phyloP scores from a whole-genome alignment of 2,888 invertebrate genomes.

The Macaria liturata region DNA sequence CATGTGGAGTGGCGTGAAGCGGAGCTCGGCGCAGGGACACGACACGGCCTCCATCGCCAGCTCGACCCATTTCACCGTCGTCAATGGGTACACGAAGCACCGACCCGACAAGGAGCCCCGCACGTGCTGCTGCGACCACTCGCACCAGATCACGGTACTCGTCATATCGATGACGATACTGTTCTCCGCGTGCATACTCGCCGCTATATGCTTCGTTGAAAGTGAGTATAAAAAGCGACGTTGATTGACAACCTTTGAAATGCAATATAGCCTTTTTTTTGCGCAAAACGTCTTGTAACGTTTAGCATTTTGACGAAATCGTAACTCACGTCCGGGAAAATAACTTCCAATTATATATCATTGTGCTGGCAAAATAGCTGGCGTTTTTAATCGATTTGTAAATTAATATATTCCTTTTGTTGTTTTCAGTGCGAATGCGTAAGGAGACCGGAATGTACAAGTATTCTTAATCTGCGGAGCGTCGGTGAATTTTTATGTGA shows the following conservation, averaged over 20 bases:
- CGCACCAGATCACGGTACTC: conserved; percentile 91
- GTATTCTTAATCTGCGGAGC: conserved; percentile 59
- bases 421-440: conserved; percentile 78
- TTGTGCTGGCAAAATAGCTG: conserved; percentile 1
- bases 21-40: conserved; percentile 72
- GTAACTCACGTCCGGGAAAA: conserved; percentile 11
- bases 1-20: conserved; percentile 76
- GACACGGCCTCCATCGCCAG: conserved; percentile 91
- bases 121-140: conserved; percentile 88
- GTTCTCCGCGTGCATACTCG: conserved; percentile 90
- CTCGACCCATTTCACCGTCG: conserved; percentile 94
- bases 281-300: conserved; percentile 5
- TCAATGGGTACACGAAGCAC: conserved; percentile 88
- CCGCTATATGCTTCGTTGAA: conserved; percentile 92
- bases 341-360: conserved; percentile 4
- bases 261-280: not conserved
- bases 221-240: conserved; percentile 84
- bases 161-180: conserved; percentile 92
- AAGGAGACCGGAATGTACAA: conserved; percentile 78
- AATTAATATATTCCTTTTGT: conserved; percentile 26
- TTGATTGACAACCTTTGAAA: conserved; percentile 18
- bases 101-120: conserved; percentile 84
- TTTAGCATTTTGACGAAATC: conserved; percentile 18
- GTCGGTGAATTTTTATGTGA: conserved; percentile 21
- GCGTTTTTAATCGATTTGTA: conserved; percentile 3